Evolutionary conservation across 2,888 invertebrate species (phyloP).

Genomic region (Quadroppia sp.): DNA sequence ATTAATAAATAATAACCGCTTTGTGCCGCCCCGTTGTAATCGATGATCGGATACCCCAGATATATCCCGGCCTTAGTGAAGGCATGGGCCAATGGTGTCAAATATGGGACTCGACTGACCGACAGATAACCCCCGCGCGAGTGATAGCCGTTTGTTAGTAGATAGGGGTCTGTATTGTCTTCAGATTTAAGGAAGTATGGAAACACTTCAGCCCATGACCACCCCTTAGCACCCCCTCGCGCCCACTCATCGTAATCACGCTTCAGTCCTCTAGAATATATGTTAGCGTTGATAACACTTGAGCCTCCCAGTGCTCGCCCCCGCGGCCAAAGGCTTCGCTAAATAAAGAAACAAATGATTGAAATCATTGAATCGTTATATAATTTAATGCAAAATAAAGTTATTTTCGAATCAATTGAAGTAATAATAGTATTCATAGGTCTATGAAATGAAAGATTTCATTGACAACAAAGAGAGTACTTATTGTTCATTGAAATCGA

Average conservation of each 20-base stretch:
- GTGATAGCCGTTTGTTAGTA: conserved; percentile 45
- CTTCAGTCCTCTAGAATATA: conserved; percentile 82
- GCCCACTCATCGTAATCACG: conserved; percentile 88
- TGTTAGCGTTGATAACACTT: conserved; percentile 90
- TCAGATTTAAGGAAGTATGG: conserved; percentile 66
- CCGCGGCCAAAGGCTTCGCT: conserved; percentile 48
- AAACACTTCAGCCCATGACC: conserved; percentile 77
- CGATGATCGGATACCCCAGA: conserved; percentile 47
- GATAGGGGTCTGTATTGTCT: conserved; percentile 51
- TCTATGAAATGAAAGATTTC: too few relatives aligned
- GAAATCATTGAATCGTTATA: background rate
- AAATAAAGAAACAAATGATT: conserved; percentile 10
- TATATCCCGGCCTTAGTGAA: conserved; percentile 46
- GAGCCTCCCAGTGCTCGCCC: conserved; percentile 70
- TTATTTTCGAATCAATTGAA: too few relatives aligned
- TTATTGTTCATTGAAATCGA: too few relatives aligned
- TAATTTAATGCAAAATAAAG: too few relatives aligned
- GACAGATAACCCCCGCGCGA: conserved; percentile 48
- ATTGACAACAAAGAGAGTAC: too few relatives aligned
- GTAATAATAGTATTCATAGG: too few relatives aligned
- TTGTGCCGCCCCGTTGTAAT: conserved; percentile 48
- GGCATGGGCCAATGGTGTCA: conserved; percentile 46
- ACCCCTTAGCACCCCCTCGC: conserved; percentile 74
- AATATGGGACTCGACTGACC: conserved; percentile 45
- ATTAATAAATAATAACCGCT: conserved; percentile 42